Evolutionary conservation across 2,888 invertebrate species (phyloP).

Genomic region (Drosophila siamana): DNA sequence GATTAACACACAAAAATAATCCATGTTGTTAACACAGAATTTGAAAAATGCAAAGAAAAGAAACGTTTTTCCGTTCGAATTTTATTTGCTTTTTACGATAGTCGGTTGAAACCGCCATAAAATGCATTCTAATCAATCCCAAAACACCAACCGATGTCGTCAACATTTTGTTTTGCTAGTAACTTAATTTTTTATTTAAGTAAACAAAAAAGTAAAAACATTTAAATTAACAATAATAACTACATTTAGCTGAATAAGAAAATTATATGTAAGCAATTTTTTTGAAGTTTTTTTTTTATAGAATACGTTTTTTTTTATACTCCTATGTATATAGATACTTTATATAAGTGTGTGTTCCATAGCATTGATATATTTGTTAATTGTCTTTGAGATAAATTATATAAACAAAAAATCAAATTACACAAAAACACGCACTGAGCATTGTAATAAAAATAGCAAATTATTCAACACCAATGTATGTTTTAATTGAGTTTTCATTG

Average conservation of each 20-base stretch:
- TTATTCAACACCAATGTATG: not conserved
- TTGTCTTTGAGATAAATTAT: constrained; percentile 77
- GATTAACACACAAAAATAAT: constrained; percentile 22
- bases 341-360: constrained; percentile 43
- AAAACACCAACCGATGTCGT: constrained; percentile 50
- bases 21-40: constrained; percentile 25
- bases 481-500: not conserved
- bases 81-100: constrained; percentile 4
- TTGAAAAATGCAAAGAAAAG: not conserved
- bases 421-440: constrained; percentile 23
- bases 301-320: constrained; percentile 58
- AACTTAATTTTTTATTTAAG: constrained; percentile 56
- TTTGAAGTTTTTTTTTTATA: constrained; percentile 52
- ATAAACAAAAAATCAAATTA: constrained; percentile 38
- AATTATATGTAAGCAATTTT: constrained; percentile 30
- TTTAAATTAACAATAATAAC: not conserved
- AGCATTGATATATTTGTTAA: constrained; percentile 63
- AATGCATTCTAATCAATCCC: constrained; percentile 59
- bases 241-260: constrained; percentile 1
- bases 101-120: constrained; percentile 54
- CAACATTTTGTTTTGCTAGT: constrained; percentile 56
- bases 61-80: not conserved
- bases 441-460: constrained; percentile 37
- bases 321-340: constrained; percentile 54
- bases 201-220: no score